These are phyloP conservation scores for Eumacrocentrus americanus DNA, from an alignment of 2,888 invertebrate species.

Conservation along the genomic window DNA sequence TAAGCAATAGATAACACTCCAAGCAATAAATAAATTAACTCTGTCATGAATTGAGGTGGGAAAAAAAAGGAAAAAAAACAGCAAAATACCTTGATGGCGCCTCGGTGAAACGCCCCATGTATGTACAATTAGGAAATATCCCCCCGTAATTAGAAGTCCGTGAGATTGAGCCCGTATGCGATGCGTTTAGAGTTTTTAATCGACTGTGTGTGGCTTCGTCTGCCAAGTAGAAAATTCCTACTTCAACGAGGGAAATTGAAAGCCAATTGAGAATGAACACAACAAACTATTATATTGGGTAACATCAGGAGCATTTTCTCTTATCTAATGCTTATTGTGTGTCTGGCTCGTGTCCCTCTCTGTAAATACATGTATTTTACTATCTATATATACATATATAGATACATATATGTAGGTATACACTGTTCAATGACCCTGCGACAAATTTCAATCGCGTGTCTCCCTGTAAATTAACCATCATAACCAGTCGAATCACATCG, in stretches of 20 bases:
- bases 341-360: neutral
- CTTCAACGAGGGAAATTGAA: conserved; percentile 16
- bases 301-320: conserved; percentile 1
- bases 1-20: neutral
- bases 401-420: too few species aligned
- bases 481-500: conserved; percentile 10
- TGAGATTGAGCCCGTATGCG: conserved; percentile 41
- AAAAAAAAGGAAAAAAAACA: neutral
- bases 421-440: too few species aligned
- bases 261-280: conserved; percentile 12
- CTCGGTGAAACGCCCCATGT: conserved; percentile 47
- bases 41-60: neutral
- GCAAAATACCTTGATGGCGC: conserved; percentile 27
- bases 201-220: conserved; percentile 41
- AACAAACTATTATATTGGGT: conserved; percentile 7
- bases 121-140: conserved; percentile 54
- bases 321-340: neutral
- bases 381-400: too few species aligned
- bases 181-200: conserved; percentile 46
- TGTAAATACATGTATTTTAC: too few species aligned
- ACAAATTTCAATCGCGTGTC: neutral
- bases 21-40: neutral
- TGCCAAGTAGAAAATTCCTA: conserved; percentile 48
- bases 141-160: conserved; percentile 53
- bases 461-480: neutral